Evolutionary conservation across 2,113 vertebrate genomes (phyloP), one percentile per base, ranked within the genome.

Genomic region (pig (Sus scrofa)): DNA sequence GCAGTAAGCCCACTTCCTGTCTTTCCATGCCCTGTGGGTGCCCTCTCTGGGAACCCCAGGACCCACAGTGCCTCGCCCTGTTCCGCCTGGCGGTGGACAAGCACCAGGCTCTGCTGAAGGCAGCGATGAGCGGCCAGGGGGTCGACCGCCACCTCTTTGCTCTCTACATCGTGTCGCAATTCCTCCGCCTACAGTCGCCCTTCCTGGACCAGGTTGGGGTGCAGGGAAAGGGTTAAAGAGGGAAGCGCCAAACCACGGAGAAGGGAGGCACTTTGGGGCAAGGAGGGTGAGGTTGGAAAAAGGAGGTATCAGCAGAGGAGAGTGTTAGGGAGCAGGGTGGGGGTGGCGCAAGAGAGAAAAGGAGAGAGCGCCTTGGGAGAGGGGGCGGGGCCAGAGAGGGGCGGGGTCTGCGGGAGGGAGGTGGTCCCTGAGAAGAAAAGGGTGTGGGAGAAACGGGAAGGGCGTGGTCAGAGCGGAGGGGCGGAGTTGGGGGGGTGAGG

Each of bases 101-200:
- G 96, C 99, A 99, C 96, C 99, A 99, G 98, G 88, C 98, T 16
- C 98, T 99, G 1, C 99, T 99, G 93, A 99, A 99, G 78, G 93
- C 99, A 78, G 99, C 99, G 1, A 99, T 99, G 99, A 99, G 98
- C 0, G 99, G 99, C 22, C 98, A 96, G 12, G 99, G 99, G 18
- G 98, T 99, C 3, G 99, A 99, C 98, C 98, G 99, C 34, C 99
- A 99, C 98, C 99, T 99, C 81, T 99, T 99, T 58, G 99, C 99
- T n/a, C 99, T 99, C 83, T 99, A 99, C 12, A 95, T 99, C 44
- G 98, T 99, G 39, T 99, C 99, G 34, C 98, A 92, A 0, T 84
- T 97, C 50, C 97, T 98, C 71, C 92, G 32, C 34, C 26, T 96
- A 71, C 94, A 75, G 8, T 94, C 94, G 1, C 96, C 96, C 30